Evolutionary conservation across 2,888 invertebrate species (phyloP).

Genomic region (Conops quadrifasciatus): DNA sequence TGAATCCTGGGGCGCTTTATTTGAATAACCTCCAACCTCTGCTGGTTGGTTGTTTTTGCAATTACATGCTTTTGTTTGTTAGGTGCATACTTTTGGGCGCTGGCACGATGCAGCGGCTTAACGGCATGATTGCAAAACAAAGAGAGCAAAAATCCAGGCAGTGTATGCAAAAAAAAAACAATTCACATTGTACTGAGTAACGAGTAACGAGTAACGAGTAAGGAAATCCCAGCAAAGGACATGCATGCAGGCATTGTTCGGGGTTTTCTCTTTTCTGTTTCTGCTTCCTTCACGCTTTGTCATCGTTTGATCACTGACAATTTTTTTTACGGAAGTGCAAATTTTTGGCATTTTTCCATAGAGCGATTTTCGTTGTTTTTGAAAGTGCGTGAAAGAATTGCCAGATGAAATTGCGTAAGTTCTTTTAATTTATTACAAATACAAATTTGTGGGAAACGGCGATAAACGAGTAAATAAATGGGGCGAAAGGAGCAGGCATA

Average conservation of each 20-base stretch:
- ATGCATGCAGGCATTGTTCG: background rate
- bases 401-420: too few relatives aligned
- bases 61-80: background rate
- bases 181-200: background rate
- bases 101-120: background rate
- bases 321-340: too few relatives aligned
- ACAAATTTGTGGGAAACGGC: too few relatives aligned
- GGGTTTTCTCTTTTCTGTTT: background rate
- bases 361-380: too few relatives aligned
- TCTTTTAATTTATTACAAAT: too few relatives aligned
- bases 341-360: too few relatives aligned
- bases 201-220: background rate
- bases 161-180: background rate
- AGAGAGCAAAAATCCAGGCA: background rate
- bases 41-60: background rate
- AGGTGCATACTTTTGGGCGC: constrained; percentile 39
- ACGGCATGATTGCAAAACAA: background rate
- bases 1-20: constrained; percentile 42
- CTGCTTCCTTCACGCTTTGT: background rate
- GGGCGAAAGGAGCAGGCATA: too few relatives aligned
- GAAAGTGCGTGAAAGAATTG: too few relatives aligned
- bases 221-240: background rate
- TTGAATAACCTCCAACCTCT: constrained; percentile 34
- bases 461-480: too few relatives aligned
- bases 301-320: too few relatives aligned